Percentiles rank a stretch among this genome's conserved stretches.
Conservation (phyloP, 2,888 invertebrate species). For the Caenorhabditis sp. region DNA sequence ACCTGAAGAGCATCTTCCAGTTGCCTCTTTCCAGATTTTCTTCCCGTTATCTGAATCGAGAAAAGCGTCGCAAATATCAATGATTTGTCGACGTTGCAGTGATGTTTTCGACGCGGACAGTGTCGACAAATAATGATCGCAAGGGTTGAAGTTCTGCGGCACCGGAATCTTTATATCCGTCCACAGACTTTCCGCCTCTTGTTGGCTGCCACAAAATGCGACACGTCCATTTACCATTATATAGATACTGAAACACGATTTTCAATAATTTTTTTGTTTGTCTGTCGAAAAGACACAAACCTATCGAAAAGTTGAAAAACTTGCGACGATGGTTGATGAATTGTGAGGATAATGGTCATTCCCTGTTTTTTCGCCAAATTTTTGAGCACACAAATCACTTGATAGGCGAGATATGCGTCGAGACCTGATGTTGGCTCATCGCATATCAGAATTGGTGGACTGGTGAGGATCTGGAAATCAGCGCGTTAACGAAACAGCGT, state of each 20-base stretch:
- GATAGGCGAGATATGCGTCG: conserved; percentile 71
- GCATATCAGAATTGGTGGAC: conserved; percentile 74
- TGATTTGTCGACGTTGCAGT: conserved; percentile 11
- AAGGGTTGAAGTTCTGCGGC: conserved; percentile 70
- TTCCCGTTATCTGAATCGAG: conserved; percentile 36
- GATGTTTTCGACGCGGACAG: conserved; percentile 46
- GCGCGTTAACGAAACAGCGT: no score
- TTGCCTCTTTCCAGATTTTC: conserved; percentile 29
- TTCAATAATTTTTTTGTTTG: conserved; percentile 6
- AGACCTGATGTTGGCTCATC: conserved; percentile 75
- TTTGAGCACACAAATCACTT: conserved; percentile 68
- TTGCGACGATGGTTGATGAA: conserved; percentile 94
- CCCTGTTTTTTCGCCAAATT: conserved; percentile 75
- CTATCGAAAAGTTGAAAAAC: conserved; percentile 86
- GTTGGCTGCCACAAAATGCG: conserved; percentile 60
- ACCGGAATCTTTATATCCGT: conserved; percentile 56
- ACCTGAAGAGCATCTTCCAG: conserved; percentile 13
- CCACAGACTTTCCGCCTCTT: conserved; percentile 58
- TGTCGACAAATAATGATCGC: conserved; percentile 71
- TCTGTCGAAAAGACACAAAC: no score
- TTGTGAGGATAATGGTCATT: conserved; percentile 89
- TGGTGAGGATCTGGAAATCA: conserved; percentile 72
- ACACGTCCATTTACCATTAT: conserved; percentile 61
- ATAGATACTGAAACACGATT: conserved; percentile 51
- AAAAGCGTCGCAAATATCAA: conserved; percentile 37